Conservation (phyloP, 2,113 vertebrate genomes). For the Mesoclemmys tuberculata region DNA sequence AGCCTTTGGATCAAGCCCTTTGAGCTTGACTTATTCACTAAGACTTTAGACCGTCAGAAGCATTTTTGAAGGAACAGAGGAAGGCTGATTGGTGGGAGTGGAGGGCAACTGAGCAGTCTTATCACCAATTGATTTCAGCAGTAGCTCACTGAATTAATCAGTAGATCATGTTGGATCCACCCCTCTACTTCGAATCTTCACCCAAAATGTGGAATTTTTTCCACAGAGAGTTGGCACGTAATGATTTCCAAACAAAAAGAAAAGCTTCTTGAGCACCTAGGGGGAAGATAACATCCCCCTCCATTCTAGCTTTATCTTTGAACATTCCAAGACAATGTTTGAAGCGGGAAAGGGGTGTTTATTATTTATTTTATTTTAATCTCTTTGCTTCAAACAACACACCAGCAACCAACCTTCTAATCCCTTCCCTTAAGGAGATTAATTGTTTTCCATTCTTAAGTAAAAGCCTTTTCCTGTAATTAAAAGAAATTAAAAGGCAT, state of each 20-base stretch:
- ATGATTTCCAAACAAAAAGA: not conserved
- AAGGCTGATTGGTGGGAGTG: not conserved
- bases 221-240: not conserved
- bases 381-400: not conserved
- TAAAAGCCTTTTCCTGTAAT: conserved; percentile 53
- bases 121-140: not conserved
- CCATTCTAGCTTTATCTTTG: not conserved
- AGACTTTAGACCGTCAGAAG: not conserved
- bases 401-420: conserved; percentile 22
- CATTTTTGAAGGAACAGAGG: not conserved
- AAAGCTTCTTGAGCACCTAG: not conserved
- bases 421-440: conserved; percentile 56
- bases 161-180: not conserved
- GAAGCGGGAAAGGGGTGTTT: not conserved
- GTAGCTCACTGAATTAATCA: not conserved
- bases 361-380: not conserved
- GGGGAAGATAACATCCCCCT: not conserved
- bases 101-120: not conserved
- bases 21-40: conserved; percentile 5
- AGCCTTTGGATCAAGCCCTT: not conserved
- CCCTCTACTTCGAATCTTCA: not conserved
- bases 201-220: not conserved
- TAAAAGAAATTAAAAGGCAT: conserved; percentile 59
- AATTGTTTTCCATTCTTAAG: conserved; percentile 61
- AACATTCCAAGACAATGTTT: not conserved